Conservation (phyloP, 2,888 invertebrate species). For the Drosophila meridionalis region DNA sequence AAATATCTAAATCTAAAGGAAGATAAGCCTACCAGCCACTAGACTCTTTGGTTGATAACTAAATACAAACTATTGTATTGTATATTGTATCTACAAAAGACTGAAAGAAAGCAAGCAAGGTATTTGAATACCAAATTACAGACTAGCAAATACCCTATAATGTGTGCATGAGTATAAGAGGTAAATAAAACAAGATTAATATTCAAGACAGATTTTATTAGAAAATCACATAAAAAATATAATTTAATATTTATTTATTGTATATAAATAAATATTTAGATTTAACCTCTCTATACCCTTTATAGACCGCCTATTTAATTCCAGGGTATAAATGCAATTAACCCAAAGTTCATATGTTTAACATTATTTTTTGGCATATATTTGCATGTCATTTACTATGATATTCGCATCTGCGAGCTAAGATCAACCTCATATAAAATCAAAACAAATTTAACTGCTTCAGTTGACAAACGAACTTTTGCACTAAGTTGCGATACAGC, state of each 20-base stretch:
- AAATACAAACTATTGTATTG: neutral
- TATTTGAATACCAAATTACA: neutral
- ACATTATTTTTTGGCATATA: conserved; percentile 8
- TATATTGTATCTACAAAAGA: too few relatives aligned
- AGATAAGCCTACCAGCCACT: neutral
- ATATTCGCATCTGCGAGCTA: neutral
- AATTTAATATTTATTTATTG: neutral
- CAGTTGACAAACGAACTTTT: neutral
- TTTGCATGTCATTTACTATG: conserved; percentile 2
- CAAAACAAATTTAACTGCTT: neutral
- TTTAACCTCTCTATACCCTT: neutral
- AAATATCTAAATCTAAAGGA: neutral
- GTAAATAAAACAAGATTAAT: too few relatives aligned
- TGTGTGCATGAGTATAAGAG: neutral
- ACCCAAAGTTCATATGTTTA: conserved; percentile 16
- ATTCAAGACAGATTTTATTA: neutral
- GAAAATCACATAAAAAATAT: neutral
- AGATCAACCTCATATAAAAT: neutral
- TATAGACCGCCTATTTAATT: neutral
- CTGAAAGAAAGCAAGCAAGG: neutral
- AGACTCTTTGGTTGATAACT: conserved; percentile 15
- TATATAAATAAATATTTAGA: neutral
- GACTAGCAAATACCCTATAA: conserved; percentile 4
- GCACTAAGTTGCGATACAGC: too few relatives aligned
- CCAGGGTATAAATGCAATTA: conserved; percentile 14